Evolutionary conservation across 2,888 invertebrate species (phyloP), one percentile per base, ranked within the genome.

Genomic region (Cheilosia grossa): DNA sequence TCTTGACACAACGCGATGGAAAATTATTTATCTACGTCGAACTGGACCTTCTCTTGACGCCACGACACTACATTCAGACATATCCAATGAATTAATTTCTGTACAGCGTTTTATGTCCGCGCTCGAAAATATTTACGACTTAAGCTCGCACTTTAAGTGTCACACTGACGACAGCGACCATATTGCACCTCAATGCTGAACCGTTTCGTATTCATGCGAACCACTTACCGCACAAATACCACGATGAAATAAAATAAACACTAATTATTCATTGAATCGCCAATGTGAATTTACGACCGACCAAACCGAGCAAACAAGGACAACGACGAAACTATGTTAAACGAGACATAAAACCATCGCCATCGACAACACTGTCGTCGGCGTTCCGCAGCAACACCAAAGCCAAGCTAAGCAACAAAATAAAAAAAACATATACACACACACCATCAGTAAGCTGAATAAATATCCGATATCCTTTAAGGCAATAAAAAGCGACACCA

Each of bases 401-500:
- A 33, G 3, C 13, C 40, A 9, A 49, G 49, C 47, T n/a, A 21
- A 42, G 9, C 30, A 24, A 59, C 4, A 15, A 59, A 49, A 51
- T 2, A 49, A 56, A 33, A 54, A 64, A 56, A 37, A 54, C 44
- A 42, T 10, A 19, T 13, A 19, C n/a, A n/a, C n/a, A n/a, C 15
- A 19, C 4, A 24, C 63, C 63, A 24, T 70, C 58, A 51, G 6
- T 64, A 66, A 77, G 73, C 73, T 61, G 54, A 58, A 64, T 77
- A 77, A 54, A 77, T 70, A 82, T 70, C 53, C 77, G 58, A 77
- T 77, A 70, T 77, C 82, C 70, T 82, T 70, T 33, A 53, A 72
- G 82, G 77, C 59, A 82, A 77, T 82, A 82, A 82, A 77, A 82
- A 77, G 44, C 70, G 47, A 82, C 64, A 70, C 69, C 51, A 59